Base-by-base conservation (phyloP, 1,140 invertebrate genomes). In the Yoshiicerus persimilis region DNA sequence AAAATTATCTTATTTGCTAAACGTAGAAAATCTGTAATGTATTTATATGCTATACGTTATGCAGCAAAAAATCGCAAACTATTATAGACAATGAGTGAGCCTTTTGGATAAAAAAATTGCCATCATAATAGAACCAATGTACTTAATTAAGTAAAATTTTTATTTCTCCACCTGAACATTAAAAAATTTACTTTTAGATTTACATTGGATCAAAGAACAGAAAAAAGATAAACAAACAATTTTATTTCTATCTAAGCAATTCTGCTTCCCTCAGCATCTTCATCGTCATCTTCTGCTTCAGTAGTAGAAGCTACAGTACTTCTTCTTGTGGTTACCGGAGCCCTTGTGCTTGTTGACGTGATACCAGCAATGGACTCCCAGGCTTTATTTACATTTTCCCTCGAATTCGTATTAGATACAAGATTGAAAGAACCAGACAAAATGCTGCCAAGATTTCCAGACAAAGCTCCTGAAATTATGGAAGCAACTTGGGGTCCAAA, bases 401-500 rank as follows among this genome's bases (percentile, higher is more conserved):
- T 86, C 2, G 84, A 80, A 6, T 70, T 38, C 27, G 34, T 20
- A 36, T 86, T 84, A 9, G 56, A 38, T 9, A 88, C 84, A 25
- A 88, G 75, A 34, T 84, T 84, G 75, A 88, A 88, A 10, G 87
- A 88, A 13, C 87, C 84, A 20, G 84, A 70, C 10, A 88, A 38
- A 47, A 88, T 88, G 4, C 13, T 25, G 20, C 62, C 83, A 23
- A 88, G 62, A 70, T 88, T 86, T 36, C 87, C 87, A 9, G 84
- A 62, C 6, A 88, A 32, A 16, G 66, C 87, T 32, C 87, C 87
- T 25, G 56, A 56, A 56, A 88, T 88, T 6, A 88, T 88, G 10
- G 80, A 70, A 1, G 84, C 87, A 8, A 88, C 87, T 30, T 75
- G 62, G 20, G 56, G 36, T 30, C 87, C 87, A 86, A 88, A 88